These are phyloP conservation scores for Drosophila seguyi DNA, from an alignment of 1,140 invertebrate genomes.

Conservation along the genomic window DNA sequence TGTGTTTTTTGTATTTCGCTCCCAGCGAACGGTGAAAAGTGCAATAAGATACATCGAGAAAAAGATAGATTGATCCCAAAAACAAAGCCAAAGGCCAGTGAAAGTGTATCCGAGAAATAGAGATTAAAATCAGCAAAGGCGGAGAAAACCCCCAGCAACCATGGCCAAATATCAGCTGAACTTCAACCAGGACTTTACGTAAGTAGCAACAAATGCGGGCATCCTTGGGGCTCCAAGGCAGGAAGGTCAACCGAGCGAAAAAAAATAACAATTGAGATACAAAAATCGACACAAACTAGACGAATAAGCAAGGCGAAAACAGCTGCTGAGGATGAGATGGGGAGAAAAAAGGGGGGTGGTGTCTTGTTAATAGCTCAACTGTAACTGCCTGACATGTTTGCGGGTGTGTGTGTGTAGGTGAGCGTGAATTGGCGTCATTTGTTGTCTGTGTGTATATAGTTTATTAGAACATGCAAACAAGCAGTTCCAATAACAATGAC, in stretches of 20 bases:
- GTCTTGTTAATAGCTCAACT: slow-evolving; percentile 53
- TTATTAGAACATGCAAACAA: slow-evolving; percentile 82
- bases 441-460: slow-evolving; percentile 33
- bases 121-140: slow-evolving; percentile 41
- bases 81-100: slow-evolving; percentile 43
- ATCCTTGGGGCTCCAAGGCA: slow-evolving; percentile 55
- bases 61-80: neutral
- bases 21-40: slow-evolving; percentile 14
- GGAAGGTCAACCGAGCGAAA: slow-evolving; percentile 69
- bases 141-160: slow-evolving; percentile 35
- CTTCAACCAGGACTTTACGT: slow-evolving; percentile 85
- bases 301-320: slow-evolving; percentile 67
- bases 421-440: slow-evolving; percentile 62
- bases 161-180: slow-evolving; percentile 81
- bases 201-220: slow-evolving; percentile 51
- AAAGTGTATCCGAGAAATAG: slow-evolving; percentile 58
- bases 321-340: slow-evolving; percentile 42
- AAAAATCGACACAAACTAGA: slow-evolving; percentile 61
- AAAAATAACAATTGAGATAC: slow-evolving; percentile 59
- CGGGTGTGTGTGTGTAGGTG: slow-evolving; percentile 19
- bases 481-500: slow-evolving; percentile 71
- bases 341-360: slow-evolving; percentile 4
- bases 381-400: slow-evolving; percentile 20
- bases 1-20: slow-evolving; percentile 27
- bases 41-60: slow-evolving; percentile 26